Base-by-base conservation (phyloP, 2,888 invertebrate species). In the Cheilosia urbana region DNA sequence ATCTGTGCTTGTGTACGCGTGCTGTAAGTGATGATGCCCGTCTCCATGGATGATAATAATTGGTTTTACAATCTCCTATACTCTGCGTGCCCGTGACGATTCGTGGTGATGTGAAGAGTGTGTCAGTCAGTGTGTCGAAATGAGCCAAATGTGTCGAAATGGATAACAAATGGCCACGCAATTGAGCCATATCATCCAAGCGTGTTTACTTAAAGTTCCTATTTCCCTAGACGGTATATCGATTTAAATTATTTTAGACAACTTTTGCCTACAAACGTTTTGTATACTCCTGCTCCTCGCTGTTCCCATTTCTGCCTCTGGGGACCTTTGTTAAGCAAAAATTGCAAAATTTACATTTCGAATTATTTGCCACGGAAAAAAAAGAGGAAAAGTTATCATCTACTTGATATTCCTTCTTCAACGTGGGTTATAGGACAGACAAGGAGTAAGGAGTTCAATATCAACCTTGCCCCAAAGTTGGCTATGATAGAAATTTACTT, bases 321-420 rank as follows among this genome's bases (percentile, higher is more conserved):
- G 81, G 85, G 85, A 85, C 72, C 65, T 85, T 76, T 81, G 85
- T 85, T 77, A 77, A 81, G 81, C 65, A 68, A 72, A 65, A 79
- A 72, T 66, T 66, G 49, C 65, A 65, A 85, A 85, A 85, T 85
- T 85, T 85, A 85, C 85, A 85, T 85, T 80, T 85, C 76, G 85
- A 85, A 85, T 85, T 80, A 72, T 72, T 68, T 68, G 24, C 81
- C 85, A 81, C 71, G 51, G 55, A 34, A 60, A 66, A 63, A 57
- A 65, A 47, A 42, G 21, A 30, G 17, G 34, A 63, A 71, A 76
- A 80, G 76, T 85, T 85, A 85, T 80, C 84, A 85, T 80, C 84
- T 85, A 85, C 84, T 85, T 85, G 79, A 80, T 85, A 85, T 85
- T 85, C 84, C 65, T 51, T 45, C 63, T 78, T 69, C 24, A 78